Conservation (phyloP, 2,113 vertebrate genomes). For the Periophthalmodon schlosseri region DNA sequence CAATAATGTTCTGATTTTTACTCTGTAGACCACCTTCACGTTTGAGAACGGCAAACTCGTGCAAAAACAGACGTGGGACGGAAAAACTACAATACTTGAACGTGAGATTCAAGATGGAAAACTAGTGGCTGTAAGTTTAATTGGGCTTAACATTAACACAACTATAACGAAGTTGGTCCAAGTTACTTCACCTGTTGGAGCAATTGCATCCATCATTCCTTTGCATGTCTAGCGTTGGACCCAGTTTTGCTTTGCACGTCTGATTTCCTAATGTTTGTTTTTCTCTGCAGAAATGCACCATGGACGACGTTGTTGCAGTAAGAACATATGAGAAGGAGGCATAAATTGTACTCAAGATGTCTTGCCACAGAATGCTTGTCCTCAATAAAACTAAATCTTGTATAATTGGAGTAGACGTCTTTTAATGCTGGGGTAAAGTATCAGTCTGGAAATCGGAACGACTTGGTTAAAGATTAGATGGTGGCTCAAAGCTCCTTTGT, state of each 20-base stretch:
- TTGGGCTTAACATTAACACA: neutral
- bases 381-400: constrained; percentile 45
- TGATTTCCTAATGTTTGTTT: neutral
- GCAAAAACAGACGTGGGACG: constrained; percentile 69
- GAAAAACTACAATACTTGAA: constrained; percentile 57
- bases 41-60: constrained; percentile 69
- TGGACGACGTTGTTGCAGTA: constrained; percentile 79
- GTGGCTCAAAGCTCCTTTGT: constrained; percentile 42
- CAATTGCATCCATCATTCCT: neutral
- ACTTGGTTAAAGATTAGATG: neutral
- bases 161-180: neutral
- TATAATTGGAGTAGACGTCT: neutral
- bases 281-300: constrained; percentile 83
- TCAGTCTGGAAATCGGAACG: neutral
- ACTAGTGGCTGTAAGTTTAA: constrained; percentile 61
- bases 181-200: neutral
- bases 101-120: constrained; percentile 64
- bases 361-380: constrained; percentile 1
- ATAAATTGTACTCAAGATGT: constrained; percentile 32
- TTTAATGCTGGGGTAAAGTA: neutral
- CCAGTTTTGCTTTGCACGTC: neutral
- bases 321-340: constrained; percentile 84
- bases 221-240: neutral
- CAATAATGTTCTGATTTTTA: neutral
- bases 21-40: constrained; percentile 80